Evolutionary conservation across 1,140 invertebrate species (phyloP), one percentile per base, ranked within the genome.

Genomic region (Propsilocerus akamusi): DNA sequence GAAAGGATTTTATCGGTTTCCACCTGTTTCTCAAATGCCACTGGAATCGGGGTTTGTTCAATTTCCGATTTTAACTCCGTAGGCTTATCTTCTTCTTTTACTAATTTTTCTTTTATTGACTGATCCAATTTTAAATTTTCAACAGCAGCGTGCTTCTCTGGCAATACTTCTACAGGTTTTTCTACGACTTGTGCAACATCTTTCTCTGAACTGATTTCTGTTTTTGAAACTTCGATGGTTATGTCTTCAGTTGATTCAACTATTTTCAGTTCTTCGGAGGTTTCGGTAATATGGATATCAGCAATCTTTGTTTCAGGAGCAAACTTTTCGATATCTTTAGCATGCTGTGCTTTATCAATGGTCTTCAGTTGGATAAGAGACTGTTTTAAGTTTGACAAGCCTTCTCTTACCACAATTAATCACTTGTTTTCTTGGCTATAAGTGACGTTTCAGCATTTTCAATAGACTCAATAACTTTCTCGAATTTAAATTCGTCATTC

Each of bases 141-240:
- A 50, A 53, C 48, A 8, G 22, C 26, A 49, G 34, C 46, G 8
- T 52, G 8, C 46, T 46, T 32, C 47, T 53, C 48, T n/a, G 55
- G 25, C 37, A 34, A 11, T 41, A 48, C 14, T 10, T 51, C 25
- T 23, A 46, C 24, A 47, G 22, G 24, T 25, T 47, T 46, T 46
- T 32, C 46, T 46, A n/a, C n/a, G n/a, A 25, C 49, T 52, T 34
- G 51, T 54, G 1, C 49, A 49, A 55, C 47, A 51, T 51, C 22
- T 55, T 49, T 50, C 48, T 24, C 49, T 26, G 32, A 24, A 54
- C 54, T 32, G 47, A 17, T 41, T 49, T 56, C 53, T 49, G 20
- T 48, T 49, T 53, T 41, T 22, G 53, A 34, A 47, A 49, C 46
- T 34, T 56, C 51, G 50, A 55, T 51, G 26, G 46, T 25, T 48